Evolutionary conservation across 2,113 vertebrate species (phyloP), one percentile per base, ranked within the genome.

Genomic region (Phocoena phocoena): DNA sequence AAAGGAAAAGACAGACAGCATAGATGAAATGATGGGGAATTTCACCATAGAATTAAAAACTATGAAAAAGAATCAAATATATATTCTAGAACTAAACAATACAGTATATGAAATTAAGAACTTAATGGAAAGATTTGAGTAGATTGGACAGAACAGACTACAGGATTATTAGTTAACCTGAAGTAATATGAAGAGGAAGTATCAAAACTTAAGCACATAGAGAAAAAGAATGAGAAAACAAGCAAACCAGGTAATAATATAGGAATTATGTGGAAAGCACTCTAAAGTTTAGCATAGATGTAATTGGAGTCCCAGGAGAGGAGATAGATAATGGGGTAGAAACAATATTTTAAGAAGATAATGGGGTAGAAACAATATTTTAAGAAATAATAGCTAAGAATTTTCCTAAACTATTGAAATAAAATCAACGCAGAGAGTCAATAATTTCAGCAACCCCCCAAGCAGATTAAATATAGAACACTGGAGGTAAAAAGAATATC

Each of bases 341-440:
- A 88, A n/a, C 8, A 79, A 74, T 67, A 63, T 88, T 84, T 82
- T 86, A 90, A 95, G 86, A 84, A n/a, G 71, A 65, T 65, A 41
- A 67, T 68, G 62, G 9, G n/a, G 28, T 93, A 84, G 33, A 96
- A 88, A n/a, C 8, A 80, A 74, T 67, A 70, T 88, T 84, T 83
- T 87, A 91, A 95, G 86, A 84, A n/a, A 80, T 53, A 81, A 91
- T 73, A 68, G 36, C 6, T 87, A 68, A 76, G 44, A 77, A 55
- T 90, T 83, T 90, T 6, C 41, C 70, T 31, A 97, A 95, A 50
- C 53, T 71, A 53, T 44, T 68, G 74, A 96, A 91, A 90, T 93
- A 95, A 80, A 20, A 84, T 73, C 31, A 93, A 77, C n/a, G 1
- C n/a, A 87, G 18, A 86, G n/a, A 96, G 62, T 76, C n/a, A 38